Base-by-base conservation (phyloP, 2,888 invertebrate genomes). In the Hartigia nigra region DNA sequence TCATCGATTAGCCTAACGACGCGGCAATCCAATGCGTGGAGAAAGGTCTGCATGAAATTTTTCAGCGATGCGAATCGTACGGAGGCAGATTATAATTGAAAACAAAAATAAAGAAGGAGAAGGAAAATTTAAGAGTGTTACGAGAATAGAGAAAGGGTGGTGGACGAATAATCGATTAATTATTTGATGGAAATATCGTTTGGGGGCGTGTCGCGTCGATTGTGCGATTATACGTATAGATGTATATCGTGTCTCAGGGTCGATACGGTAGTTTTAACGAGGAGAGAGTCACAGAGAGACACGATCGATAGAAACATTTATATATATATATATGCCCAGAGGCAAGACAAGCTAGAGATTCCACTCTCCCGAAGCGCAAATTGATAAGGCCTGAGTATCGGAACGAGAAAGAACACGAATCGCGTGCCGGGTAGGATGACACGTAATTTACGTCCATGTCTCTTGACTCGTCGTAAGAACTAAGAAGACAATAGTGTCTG, bases 51-150 rank as follows among this genome's bases (percentile, higher is more conserved):
- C 55, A 55, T 55, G 55, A 55, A 55, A 23, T 23, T 55, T 55
- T 23, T 23, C 23, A 55, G 23, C 55, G 55, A 55, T 55, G 55
- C 23, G 55, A 55, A 23, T 55, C 55, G 55, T 55, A 82, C 76
- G 78, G 80, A 79, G 78, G 76, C 81, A 81, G 78, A 79, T 79
- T 80, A 75, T 79, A 35, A 72, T 72, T 14, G 32, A 34, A 78
- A 75, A 76, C 37, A 81, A 81, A 86, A 77, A 79, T 70, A 78
- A 36, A 76, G 34, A 76, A 69, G 23, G 76, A 76, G 36, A 70
- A 76, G 11, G 74, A 74, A 74, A 31, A 72, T 77, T 69, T n/a
- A 76, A 74, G 74, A 55, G 70, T 70, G 70, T 70, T 31, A 75
- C 72, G 34, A 78, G 77, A 78, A 80, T 74, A 37, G 32, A 74